Evolutionary conservation across 2,113 vertebrate genomes (phyloP), one percentile per base, ranked within the genome.

Genomic region (Pangasianodon hypophthalmus): DNA sequence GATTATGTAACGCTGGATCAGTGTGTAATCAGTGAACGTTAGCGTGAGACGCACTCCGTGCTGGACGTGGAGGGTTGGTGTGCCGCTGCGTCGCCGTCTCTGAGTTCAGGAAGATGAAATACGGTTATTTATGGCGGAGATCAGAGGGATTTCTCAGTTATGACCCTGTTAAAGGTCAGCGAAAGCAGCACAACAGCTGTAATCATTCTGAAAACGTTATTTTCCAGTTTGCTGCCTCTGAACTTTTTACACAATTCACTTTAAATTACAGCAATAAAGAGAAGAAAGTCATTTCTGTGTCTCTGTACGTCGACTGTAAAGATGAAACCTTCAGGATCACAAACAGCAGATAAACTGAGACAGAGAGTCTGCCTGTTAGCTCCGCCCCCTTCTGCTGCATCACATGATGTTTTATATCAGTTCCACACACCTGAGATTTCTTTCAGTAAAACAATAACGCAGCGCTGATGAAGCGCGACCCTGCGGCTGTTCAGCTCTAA

Each of bases 151-250:
- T 92, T 91, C 89, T 93, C 94, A 87, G 94, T 93, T 94, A 90
- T 93, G 94, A 88, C 87, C n/a, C 87, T 91, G 92, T 92, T 94
- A 94, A 94, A 96, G 96, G 96, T 93, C 94, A 92, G 92, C 69
- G 84, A 91, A 87, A 91, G 29, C 86, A 91, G 93, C 85, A 92
- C 91, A 92, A 71, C 94, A 46, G n/a, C 46, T 46, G 92, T 50
- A 50, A 88, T 83, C 90, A 92, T 92, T 95, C 46, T 94, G 95
- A 92, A 96, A 96, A 96, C 95, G 95, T 95, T 95, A 96, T 97
- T 97, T 97, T 96, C 96, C 95, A 95, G 95, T 96, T 96, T 95
- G 94, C 93, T 93, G 95, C 96, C 92, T 79, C 46, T 79, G 44
- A 48, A 79, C 75, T 79, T 79, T 71, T 48, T 48, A 50, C 26